Evolutionary conservation across 2,888 invertebrate species (phyloP), one percentile per base, ranked within the genome.

Genomic region (Dimorphilus gyrociliatus): DNA sequence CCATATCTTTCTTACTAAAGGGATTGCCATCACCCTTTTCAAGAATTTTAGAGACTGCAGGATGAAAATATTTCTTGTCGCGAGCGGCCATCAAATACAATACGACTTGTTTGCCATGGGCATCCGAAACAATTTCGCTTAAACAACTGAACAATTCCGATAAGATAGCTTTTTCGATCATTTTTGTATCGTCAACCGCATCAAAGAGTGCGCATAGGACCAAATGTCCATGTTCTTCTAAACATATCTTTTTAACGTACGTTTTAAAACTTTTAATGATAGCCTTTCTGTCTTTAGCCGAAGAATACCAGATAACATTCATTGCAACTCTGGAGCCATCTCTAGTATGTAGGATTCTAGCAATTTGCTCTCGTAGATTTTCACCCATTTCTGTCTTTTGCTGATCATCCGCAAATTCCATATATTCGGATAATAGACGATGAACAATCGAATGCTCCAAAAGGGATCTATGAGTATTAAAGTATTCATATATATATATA

Each of bases 241-340:
- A 73, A 30, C 78, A 76, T 7, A 86, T 70, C 33, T 80, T 75
- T 3, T 75, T 66, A 1, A 81, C 71, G 52, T 82, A 76, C 37
- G 79, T 78, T 55, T 90, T 90, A 16, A 92, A 70, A 28, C 75
- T 72, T 68, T 90, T 90, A 37, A 92, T 69, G 29, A 85, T 80
- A 8, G 72, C 69, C 45, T 71, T 70, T 23, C 69, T 55, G 38
- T 67, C 66, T 77, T 69, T 70, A 15, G 61, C 56, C 19, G 60
- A 61, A 5, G 85, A 81, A 53, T 79, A 73, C 80, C 88, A 86
- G 33, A 92, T 73, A 53, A 84, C 82, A 29, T 77, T 67, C 66
- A 80, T 75, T 2, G 79, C 82, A 1, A 78, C 74, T 43, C 74
- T 72, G 3, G 76, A 73, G 1, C 92, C 88, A 36, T 80, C 78